Evolutionary conservation across 2,888 invertebrate species (phyloP).

Genomic region (Ectemnius continuus): DNA sequence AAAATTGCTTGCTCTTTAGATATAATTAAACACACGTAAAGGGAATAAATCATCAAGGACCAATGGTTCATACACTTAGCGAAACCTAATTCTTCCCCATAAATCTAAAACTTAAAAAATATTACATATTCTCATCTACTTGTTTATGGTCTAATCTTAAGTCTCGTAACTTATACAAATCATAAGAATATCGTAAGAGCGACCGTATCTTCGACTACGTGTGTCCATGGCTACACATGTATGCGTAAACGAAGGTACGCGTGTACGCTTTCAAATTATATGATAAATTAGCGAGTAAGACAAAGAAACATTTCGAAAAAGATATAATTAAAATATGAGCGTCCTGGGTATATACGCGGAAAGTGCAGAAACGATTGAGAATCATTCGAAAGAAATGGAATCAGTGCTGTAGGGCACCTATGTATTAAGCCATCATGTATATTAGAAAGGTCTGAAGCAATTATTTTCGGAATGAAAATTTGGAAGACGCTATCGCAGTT

Average conservation of each 20-base stretch:
- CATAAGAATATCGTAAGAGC: conserved; percentile 23
- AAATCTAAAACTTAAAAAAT: conserved; percentile 55
- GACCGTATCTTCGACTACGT: conserved; percentile 15
- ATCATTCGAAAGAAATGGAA: conserved; percentile 2
- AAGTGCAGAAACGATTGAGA: conserved; percentile 45
- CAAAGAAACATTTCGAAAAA: conserved; percentile 68
- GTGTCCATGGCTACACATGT: conserved; percentile 17
- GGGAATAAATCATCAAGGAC: conserved; percentile 56
- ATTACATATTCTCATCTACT: conserved; percentile 61
- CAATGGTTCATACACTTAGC: conserved; percentile 58
- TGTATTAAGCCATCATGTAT: too few relatives aligned
- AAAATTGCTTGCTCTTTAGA: conserved; percentile 40
- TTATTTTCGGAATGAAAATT: conserved; percentile 2
- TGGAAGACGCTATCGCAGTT: background rate
- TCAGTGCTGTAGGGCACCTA: too few relatives aligned
- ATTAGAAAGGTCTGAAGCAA: background rate
- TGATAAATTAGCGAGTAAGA: conserved; percentile 60
- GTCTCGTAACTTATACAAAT: conserved; percentile 62
- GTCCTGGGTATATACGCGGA: conserved; percentile 61
- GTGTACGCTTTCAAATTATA: conserved; percentile 17
- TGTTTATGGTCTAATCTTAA: conserved; percentile 61
- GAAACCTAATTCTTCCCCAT: conserved; percentile 58
- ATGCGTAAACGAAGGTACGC: conserved; percentile 29
- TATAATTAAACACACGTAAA: conserved; percentile 39
- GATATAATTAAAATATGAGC: conserved; percentile 75